phyloP scores from a whole-genome alignment of 2,797 vertebrate genomes.

The Sebastes steindachneri region DNA sequence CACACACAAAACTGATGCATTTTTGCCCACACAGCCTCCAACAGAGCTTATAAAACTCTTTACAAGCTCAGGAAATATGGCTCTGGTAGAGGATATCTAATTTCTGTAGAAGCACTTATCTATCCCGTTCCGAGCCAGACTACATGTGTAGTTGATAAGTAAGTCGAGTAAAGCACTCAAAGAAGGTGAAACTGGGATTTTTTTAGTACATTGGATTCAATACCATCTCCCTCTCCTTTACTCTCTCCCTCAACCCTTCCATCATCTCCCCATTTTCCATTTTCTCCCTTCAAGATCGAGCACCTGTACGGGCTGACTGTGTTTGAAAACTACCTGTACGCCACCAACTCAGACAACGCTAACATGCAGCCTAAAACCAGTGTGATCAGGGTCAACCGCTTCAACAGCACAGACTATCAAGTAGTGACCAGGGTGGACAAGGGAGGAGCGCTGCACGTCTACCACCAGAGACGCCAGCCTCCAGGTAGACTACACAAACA shows the following conservation, averaged over 20 bases:
- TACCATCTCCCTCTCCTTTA: not conserved
- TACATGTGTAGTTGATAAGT: not conserved
- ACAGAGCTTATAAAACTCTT: not conserved
- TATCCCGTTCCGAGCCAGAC: not conserved
- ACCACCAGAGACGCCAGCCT: slow-evolving; percentile 96
- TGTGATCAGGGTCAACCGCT: slow-evolving; percentile 94
- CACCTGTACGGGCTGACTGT: slow-evolving; percentile 95
- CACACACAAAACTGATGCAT: not conserved
- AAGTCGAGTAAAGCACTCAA: not conserved
- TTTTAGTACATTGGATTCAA: not conserved
- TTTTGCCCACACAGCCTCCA: not conserved
- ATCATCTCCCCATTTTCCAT: not conserved
- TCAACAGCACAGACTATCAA: slow-evolving; percentile 96
- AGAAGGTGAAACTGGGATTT: not conserved
- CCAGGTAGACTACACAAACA: slow-evolving; percentile 80
- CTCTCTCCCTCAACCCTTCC: not conserved
- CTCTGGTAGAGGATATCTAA: not conserved
- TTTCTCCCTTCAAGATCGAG: slow-evolving; percentile 86
- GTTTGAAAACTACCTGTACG: slow-evolving; percentile 97
- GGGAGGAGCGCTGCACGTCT: slow-evolving; percentile 94
- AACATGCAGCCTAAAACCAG: slow-evolving; percentile 97
- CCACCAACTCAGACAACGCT: slow-evolving; percentile 96
- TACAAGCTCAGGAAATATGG: not conserved
- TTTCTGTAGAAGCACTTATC: not conserved
- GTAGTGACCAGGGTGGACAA: slow-evolving; percentile 96